A percentile compares a stretch with the other conserved stretches of the same genome.
Conservation (phyloP, 2,797 vertebrate genomes). For the Malurus splendens region DNA sequence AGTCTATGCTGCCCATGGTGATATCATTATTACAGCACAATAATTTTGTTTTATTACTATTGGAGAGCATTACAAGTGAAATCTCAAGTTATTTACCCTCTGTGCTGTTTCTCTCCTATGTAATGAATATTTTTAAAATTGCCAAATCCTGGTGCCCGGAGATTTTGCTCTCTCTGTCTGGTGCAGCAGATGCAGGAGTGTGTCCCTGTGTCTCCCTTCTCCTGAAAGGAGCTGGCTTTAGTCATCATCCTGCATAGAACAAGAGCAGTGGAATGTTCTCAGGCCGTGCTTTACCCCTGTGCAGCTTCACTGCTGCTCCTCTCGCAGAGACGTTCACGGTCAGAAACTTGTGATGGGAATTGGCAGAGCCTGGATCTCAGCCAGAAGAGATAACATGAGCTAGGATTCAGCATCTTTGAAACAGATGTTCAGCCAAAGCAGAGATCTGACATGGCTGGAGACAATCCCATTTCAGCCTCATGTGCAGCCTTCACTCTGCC, state of each 20-base stretch:
- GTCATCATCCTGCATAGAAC: not conserved
- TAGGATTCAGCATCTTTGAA: not conserved
- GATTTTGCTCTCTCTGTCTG: not conserved
- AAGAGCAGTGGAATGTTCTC: not conserved
- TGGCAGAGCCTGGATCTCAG: not conserved
- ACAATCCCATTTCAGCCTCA: not conserved
- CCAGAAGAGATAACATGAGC: not conserved
- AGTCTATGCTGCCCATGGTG: not conserved
- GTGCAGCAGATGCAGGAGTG: accelerated
- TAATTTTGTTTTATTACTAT: not conserved
- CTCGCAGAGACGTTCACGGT: not conserved
- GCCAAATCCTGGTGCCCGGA: not conserved
- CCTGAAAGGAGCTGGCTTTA: not conserved
- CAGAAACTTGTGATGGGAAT: not conserved
- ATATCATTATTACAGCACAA: not conserved
- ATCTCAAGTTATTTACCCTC: not conserved
- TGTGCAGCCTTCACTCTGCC: not conserved
- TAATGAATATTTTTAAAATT: not conserved
- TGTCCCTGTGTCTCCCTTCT: not conserved
- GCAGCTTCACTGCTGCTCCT: not conserved
- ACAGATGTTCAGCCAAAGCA: not conserved
- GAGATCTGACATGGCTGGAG: not conserved
- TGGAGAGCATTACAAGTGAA: not conserved
- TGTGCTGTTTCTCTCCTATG: not conserved
- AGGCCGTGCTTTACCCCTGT: not conserved